Evolutionary conservation across 2,888 invertebrate species (phyloP).

Genomic region (Girardia tigrina): DNA sequence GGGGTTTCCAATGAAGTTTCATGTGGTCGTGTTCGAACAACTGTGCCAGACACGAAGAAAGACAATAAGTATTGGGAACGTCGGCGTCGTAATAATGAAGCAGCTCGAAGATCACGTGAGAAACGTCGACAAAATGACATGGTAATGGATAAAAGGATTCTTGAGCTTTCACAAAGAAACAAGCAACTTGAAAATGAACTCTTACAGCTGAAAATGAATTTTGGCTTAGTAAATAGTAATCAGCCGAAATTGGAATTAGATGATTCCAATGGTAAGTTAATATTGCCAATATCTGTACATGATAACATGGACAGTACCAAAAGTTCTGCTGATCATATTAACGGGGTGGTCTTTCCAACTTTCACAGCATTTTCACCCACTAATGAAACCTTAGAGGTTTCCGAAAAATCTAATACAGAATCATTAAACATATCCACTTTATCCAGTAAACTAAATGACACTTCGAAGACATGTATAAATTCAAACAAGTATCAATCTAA

Average conservation of each 20-base stretch:
- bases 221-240: background rate
- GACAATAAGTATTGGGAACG: background rate
- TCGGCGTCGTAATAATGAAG: background rate
- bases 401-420: too few relatives aligned
- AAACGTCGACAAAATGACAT: background rate
- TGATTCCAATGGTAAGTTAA: background rate
- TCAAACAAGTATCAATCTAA: background rate
- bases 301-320: background rate
- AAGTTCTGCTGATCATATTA: background rate
- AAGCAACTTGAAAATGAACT: background rate
- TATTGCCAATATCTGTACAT: background rate
- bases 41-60: background rate
- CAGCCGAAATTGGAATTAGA: background rate
- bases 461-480: background rate
- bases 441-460: background rate
- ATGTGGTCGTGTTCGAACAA: background rate
- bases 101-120: background rate
- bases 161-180: background rate
- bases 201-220: background rate
- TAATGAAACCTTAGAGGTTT: too few relatives aligned
- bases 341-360: too few relatives aligned
- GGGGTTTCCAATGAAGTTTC: background rate
- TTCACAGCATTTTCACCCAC: too few relatives aligned
- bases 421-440: too few relatives aligned
- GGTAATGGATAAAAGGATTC: background rate